phyloP scores from a whole-genome alignment of 2,113 vertebrate species.

The Tympanuchus pallidicinctus region DNA sequence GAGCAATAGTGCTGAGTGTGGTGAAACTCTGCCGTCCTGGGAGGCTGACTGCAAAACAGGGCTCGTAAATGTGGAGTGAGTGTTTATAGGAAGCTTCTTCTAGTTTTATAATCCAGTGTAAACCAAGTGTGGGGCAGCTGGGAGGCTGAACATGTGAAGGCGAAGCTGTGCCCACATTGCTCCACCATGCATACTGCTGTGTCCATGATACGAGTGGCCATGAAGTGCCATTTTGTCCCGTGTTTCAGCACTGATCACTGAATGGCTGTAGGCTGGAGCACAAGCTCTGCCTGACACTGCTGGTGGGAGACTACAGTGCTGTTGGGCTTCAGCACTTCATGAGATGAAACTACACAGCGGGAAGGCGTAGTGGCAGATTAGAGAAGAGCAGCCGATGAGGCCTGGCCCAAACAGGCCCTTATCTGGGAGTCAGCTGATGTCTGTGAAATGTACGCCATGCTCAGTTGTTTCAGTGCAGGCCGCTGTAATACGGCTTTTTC shows the following conservation, averaged over 20 bases:
- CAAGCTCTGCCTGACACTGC: not conserved
- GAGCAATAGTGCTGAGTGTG: not conserved
- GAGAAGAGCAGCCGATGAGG: not conserved
- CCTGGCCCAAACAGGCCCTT: not conserved
- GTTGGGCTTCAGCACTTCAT: not conserved
- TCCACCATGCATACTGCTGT: not conserved
- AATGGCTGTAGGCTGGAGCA: not conserved
- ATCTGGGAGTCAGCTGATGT: not conserved
- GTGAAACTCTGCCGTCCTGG: not conserved
- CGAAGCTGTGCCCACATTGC: not conserved
- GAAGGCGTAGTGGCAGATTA: not conserved
- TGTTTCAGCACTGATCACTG: not conserved
- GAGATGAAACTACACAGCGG: not conserved
- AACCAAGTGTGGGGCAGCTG: not conserved
- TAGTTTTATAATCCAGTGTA: not conserved
- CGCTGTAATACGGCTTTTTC: not conserved
- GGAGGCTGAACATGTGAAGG: not conserved
- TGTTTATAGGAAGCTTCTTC: not conserved
- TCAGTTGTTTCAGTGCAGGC: not conserved
- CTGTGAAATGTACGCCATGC: rapidly evolving
- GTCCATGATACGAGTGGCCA: not conserved
- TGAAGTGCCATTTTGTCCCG: not conserved
- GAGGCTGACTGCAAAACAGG: not conserved
- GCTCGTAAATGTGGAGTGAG: not conserved
- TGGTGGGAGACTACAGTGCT: not conserved